Evolutionary conservation across 92 coral and sea anemone genomes (phyloP).

Genomic region (Bergia sp.): DNA sequence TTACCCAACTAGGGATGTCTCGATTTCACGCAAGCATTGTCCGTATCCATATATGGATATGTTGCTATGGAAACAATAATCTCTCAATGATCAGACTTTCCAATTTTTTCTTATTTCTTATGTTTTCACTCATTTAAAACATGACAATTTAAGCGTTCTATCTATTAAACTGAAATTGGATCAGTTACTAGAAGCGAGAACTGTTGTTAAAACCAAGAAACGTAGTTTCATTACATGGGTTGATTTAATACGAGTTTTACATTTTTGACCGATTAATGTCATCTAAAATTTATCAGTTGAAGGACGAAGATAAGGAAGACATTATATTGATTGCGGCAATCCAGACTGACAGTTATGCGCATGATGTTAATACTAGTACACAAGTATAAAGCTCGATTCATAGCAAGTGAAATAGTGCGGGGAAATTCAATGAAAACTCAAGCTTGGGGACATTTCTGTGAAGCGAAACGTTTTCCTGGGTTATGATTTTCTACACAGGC

Average conservation of each 20-base stretch:
- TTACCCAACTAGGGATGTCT: slow-evolving; percentile 19
- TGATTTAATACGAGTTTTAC: neutral
- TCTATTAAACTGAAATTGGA: neutral
- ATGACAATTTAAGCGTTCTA: neutral
- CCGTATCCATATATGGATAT: slow-evolving; percentile 28
- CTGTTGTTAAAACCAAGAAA: neutral
- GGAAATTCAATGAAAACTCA: slow-evolving; percentile 32
- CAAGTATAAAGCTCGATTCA: neutral
- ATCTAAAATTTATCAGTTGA: slow-evolving; percentile 33
- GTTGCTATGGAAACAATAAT: slow-evolving; percentile 23
- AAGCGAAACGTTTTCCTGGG: neutral
- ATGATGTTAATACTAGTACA: neutral
- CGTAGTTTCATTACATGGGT: neutral
- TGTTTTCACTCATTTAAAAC: neutral
- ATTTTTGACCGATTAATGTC: slow-evolving; percentile 3
- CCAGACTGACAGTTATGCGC: neutral
- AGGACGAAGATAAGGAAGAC: neutral
- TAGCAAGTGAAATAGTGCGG: slow-evolving; percentile 10
- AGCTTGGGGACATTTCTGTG: slow-evolving; percentile 20
- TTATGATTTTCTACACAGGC: slow-evolving; percentile 9
- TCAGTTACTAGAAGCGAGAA: neutral
- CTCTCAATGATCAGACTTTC: neutral
- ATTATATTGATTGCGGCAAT: neutral
- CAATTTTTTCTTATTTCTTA: neutral
- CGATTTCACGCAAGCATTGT: slow-evolving; percentile 18